These are phyloP conservation scores for Chanos chanos DNA, from an alignment of 2,797 vertebrate species.

Conservation along the genomic window DNA sequence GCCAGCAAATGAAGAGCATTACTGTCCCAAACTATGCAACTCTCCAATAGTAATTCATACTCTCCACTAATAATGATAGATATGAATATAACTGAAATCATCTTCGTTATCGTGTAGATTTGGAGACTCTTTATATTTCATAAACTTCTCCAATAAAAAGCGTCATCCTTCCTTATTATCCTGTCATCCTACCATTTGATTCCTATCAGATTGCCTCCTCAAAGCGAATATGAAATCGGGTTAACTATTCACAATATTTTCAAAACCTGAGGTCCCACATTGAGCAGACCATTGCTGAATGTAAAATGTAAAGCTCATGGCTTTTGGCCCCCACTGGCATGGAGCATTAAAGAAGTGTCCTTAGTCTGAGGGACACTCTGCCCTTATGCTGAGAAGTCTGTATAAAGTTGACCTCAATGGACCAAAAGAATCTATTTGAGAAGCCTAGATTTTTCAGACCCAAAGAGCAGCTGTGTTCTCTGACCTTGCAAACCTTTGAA, in stretches of 20 bases:
- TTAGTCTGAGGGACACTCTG: slow-evolving; percentile 20
- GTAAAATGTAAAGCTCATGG: slow-evolving; percentile 13
- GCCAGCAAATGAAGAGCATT: too few species aligned
- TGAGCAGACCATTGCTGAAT: slow-evolving; percentile 22
- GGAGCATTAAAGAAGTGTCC: slow-evolving; percentile 26
- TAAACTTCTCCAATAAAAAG: too few species aligned
- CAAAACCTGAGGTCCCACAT: slow-evolving; percentile 12
- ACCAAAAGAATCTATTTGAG: slow-evolving; percentile 75
- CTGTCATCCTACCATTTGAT: too few species aligned
- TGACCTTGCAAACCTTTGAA: slow-evolving; percentile 69
- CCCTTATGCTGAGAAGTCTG: slow-evolving; percentile 47
- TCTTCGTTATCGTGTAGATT: too few species aligned
- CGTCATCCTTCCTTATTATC: too few species aligned
- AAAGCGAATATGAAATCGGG: too few species aligned
- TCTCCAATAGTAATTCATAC: too few species aligned
- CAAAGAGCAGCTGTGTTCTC: slow-evolving; percentile 60
- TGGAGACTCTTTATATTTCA: too few species aligned
- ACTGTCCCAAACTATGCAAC: too few species aligned
- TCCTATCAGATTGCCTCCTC: too few species aligned
- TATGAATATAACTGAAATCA: too few species aligned
- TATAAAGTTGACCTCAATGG: slow-evolving; percentile 65
- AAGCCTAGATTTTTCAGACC: slow-evolving; percentile 69
- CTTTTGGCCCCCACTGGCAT: slow-evolving; percentile 13
- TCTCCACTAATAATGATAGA: too few species aligned
- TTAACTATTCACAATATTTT: slow-evolving; percentile 11